Evolutionary conservation across 1,140 invertebrate genomes (phyloP).

Genomic region (Eumaeus atala): DNA sequence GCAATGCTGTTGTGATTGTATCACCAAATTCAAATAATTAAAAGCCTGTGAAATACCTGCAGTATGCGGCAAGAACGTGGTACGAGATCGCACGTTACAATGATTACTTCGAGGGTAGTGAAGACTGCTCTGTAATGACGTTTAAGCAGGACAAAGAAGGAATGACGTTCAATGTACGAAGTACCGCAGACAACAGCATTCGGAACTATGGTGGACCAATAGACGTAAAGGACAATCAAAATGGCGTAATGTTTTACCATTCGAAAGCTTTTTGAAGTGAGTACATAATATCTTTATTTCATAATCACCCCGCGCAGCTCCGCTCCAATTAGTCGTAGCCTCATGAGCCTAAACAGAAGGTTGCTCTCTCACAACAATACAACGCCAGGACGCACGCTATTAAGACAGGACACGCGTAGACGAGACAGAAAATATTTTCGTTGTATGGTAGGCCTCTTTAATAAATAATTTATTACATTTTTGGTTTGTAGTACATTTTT

Average conservation of each 20-base stretch:
- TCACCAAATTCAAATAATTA: too few relatives aligned
- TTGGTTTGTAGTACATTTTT: too few relatives aligned
- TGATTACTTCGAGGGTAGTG: not conserved
- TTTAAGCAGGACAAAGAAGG: not conserved
- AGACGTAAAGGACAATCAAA: not conserved
- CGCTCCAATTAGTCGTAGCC: too few relatives aligned
- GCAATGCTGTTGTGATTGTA: not conserved
- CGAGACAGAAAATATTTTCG: too few relatives aligned
- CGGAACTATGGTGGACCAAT: not conserved
- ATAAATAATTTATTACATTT: too few relatives aligned
- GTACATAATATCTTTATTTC: not conserved
- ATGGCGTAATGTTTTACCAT: slow-evolving; percentile 4
- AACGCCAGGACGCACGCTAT: too few relatives aligned
- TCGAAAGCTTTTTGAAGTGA: not conserved
- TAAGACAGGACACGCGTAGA: too few relatives aligned
- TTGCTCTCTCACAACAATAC: too few relatives aligned
- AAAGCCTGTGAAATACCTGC: not conserved
- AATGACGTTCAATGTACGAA: not conserved
- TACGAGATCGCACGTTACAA: slow-evolving; percentile 2
- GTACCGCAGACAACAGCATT: not conserved
- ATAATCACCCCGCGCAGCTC: too few relatives aligned
- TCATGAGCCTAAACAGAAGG: too few relatives aligned
- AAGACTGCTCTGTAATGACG: not conserved
- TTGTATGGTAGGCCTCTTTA: too few relatives aligned
- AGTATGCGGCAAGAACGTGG: not conserved